Percentiles rank a stretch among this genome's conserved stretches.
phyloP scores from a whole-genome alignment of 2,113 vertebrate species.

The Prochilodus magdalenae region DNA sequence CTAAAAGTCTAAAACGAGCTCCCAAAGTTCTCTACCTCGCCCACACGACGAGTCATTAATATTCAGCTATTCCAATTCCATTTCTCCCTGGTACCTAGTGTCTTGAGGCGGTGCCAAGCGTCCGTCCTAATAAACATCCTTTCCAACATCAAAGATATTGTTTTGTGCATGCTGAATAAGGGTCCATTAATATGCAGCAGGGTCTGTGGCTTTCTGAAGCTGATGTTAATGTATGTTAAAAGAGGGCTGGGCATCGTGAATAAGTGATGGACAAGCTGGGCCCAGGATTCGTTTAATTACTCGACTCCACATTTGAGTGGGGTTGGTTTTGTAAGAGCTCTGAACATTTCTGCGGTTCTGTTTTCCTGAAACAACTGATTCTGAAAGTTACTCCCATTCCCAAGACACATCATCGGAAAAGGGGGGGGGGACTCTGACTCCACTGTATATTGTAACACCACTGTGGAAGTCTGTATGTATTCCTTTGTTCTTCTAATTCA shows the following conservation, averaged over 20 bases:
- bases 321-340: neutral
- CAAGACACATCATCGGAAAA: too few species aligned
- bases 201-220: constrained; percentile 27
- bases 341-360: too few species aligned
- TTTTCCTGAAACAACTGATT: too few species aligned
- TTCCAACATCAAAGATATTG: constrained; percentile 60
- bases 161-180: constrained; percentile 38
- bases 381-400: too few species aligned
- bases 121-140: constrained; percentile 52
- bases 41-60: constrained; percentile 29
- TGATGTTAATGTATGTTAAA: constrained; percentile 66
- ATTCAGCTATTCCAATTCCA: constrained; percentile 48
- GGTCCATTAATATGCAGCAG: constrained; percentile 50
- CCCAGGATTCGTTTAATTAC: constrained; percentile 61
- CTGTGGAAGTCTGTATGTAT: too few species aligned
- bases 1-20: constrained; percentile 33
- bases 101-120: constrained; percentile 30
- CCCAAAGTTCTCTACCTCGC: constrained; percentile 18
- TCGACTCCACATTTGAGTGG: constrained; percentile 27
- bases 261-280: constrained; percentile 63
- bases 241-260: constrained; percentile 61
- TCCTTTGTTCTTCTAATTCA: too few species aligned
- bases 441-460: too few species aligned
- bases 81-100: constrained; percentile 17
- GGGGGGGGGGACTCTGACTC: too few species aligned